Base-by-base conservation (phyloP, 2,113 vertebrate genomes). In the Fregata magnificens region DNA sequence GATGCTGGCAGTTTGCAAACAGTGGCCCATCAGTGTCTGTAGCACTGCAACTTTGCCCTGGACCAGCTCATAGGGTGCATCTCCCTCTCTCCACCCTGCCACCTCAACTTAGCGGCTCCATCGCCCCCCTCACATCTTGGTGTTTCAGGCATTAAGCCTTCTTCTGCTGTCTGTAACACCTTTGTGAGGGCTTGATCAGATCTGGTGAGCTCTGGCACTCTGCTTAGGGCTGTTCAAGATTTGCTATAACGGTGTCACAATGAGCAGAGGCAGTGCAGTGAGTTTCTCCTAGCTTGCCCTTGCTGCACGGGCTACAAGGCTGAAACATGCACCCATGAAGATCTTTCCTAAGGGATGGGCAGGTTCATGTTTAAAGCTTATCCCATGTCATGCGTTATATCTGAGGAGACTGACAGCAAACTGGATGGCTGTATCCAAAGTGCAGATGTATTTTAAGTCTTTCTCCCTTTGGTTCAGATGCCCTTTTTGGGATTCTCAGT, bases 381-480 rank as follows among this genome's bases (percentile, higher is more conserved):
- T 83, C 14, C 25, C 0, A 0, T 56, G 55, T 58, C 36, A 53
- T 12, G 7, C 7, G 4, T 49, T n/a, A 6, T 73, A 36, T 66
- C 32, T 73, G 70, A 80, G 45, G 61, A 80, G 53, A 87, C 2
- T 32, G 36, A 26, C 50, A 82, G 44, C 73, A 88, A 61, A 80
- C 25, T 29, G 32, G 4, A 28, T 63, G 62, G 18, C 18, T 61
- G 10, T n/a, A 55, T 50, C 70, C 25, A 12, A 92, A 79, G 44
- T 82, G 36, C 44, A 79, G 34, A 13, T 86, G 65, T 45, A 67
- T 36, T 79, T 59, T 81, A 49, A 84, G 52, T 15, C 45, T 61
- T 16, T 84, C 29, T 89, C 14, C 5, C 7, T 67, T 38, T 82
- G 20, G 53, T 53, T 86, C 52, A 69, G 36, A 44, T 87, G 38